Evolutionary conservation across 2,113 vertebrate species (phyloP), one percentile per base, ranked within the genome.

Genomic region (Tetrao urogallus): DNA sequence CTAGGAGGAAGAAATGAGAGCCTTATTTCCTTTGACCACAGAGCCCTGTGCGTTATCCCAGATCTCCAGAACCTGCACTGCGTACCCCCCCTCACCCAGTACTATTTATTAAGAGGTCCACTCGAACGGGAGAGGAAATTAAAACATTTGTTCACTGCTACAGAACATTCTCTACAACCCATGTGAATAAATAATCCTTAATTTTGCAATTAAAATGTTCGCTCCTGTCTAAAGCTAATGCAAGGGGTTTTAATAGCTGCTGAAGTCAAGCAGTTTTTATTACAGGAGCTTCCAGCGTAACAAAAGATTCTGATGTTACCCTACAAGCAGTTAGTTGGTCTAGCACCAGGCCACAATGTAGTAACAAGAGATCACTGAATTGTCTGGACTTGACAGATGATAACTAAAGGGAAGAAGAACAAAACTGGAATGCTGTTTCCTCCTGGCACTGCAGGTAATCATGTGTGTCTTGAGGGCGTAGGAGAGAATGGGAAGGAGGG

Each of bases 21-120:
- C 86, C 67, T 4, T 77, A 78, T 91, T 96, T 94, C 88, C 66
- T 94, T 50, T 63, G 71, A 94, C 79, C 47, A 67, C 52, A 94
- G 3, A 94, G 43, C 65, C 81, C 42, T 81, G 17, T 61, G 8
- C 24, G 38, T 3, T 12, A 86, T 65, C 60, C 48, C 78, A 94
- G 76, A 63, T 10, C 13, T 47, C 56, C n/a, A 86, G 61, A 90
- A 83, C 52, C 61, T 90, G 91, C 27, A 36, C 52, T 36, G 34
- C 50, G 42, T 71, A 83, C 57, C 66, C 16, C 85, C 73, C 95
- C 42, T 17, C 76, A 52, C 71, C 50, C 48, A 76, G 30, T 6
- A 64, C 36, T 54, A 66, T 86, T 96, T 93, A 94, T 71, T 92
- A 80, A 93, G 50, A 80, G 40, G 32, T 92, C 38, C 40, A 71